A percentile compares a stretch with the other conserved stretches of the same genome.
These are phyloP conservation scores for Acrocyrtus sp. DNA, from an alignment of 2,888 invertebrate species.

Conservation along the genomic window DNA sequence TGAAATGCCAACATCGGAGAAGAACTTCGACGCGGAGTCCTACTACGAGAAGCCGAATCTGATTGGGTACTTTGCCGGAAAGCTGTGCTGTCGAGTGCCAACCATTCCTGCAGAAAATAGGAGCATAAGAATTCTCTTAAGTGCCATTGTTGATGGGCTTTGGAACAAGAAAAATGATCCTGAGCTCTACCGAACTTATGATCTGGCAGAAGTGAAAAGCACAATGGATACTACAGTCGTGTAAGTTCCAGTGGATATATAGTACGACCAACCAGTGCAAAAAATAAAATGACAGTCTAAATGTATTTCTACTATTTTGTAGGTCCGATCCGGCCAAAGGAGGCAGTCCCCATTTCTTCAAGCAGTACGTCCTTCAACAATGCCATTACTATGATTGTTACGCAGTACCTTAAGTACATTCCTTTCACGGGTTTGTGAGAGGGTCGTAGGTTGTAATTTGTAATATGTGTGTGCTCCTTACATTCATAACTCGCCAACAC, in stretches of 20 bases:
- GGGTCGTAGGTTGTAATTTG: too few species aligned
- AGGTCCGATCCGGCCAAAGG: slow-evolving; percentile 57
- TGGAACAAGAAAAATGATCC: slow-evolving; percentile 57
- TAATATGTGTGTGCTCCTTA: background rate
- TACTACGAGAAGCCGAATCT: slow-evolving; percentile 60
- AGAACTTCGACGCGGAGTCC: slow-evolving; percentile 58
- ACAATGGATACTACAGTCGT: slow-evolving; percentile 59
- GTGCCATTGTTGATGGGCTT: slow-evolving; percentile 59
- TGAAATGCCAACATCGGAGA: slow-evolving; percentile 59
- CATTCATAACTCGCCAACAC: too few species aligned
- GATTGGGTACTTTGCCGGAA: slow-evolving; percentile 59
- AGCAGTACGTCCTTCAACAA: slow-evolving; percentile 41
- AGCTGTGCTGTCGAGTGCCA: slow-evolving; percentile 55
- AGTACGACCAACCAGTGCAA: too few species aligned
- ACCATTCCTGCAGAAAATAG: slow-evolving; percentile 56
- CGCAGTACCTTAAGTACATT: background rate
- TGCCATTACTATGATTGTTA: slow-evolving; percentile 8
- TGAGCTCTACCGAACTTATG: slow-evolving; percentile 51
- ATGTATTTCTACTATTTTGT: too few species aligned
- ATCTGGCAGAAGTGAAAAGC: slow-evolving; percentile 57
- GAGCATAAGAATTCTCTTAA: slow-evolving; percentile 55
- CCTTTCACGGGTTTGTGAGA: background rate
- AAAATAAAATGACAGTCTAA: too few species aligned
- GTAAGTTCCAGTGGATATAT: too few species aligned
- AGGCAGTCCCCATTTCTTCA: slow-evolving; percentile 57